Percentiles rank a stretch among this genome's conserved stretches.
These are phyloP conservation scores for Corydoras maculifer DNA, from an alignment of 2,113 vertebrate species.

Conservation along the genomic window DNA sequence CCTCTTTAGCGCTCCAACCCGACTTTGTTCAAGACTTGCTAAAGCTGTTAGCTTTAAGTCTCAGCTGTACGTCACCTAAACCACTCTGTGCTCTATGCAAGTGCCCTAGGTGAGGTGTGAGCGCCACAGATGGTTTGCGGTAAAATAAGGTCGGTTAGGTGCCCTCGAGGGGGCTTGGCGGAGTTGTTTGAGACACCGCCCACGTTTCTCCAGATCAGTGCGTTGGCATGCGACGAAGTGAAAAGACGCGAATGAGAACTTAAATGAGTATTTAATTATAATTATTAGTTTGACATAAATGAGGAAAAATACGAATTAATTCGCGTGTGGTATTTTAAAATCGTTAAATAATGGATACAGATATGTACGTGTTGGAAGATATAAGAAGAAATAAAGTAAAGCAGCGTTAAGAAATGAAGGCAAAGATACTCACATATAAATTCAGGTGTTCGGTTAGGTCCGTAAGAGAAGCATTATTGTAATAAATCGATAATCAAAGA, in stretches of 20 bases:
- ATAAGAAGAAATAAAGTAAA: not conserved
- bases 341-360: too few species aligned
- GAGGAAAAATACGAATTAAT: not conserved
- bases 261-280: slow-evolving; percentile 3
- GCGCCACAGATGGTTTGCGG: too few species aligned
- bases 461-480: slow-evolving; percentile 27
- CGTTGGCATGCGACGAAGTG: slow-evolving; percentile 20
- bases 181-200: not conserved
- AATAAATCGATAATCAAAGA: not conserved
- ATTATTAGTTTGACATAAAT: not conserved
- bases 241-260: not conserved
- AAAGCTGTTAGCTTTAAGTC: slow-evolving; percentile 20
- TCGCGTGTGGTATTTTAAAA: too few species aligned
- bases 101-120: not conserved
- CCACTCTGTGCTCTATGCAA: not conserved
- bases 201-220: not conserved
- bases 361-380: not conserved
- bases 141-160: too few species aligned
- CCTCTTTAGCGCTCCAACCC: not conserved
- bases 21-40: slow-evolving; percentile 10
- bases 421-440: slow-evolving; percentile 45
- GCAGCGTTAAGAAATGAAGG: not conserved
- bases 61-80: not conserved
- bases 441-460: not conserved
- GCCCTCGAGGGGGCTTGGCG: not conserved